A percentile compares a stretch with the other conserved stretches of the same genome.
phyloP scores from a whole-genome alignment of 2,888 invertebrate species.

The Prosapia bicincta region DNA sequence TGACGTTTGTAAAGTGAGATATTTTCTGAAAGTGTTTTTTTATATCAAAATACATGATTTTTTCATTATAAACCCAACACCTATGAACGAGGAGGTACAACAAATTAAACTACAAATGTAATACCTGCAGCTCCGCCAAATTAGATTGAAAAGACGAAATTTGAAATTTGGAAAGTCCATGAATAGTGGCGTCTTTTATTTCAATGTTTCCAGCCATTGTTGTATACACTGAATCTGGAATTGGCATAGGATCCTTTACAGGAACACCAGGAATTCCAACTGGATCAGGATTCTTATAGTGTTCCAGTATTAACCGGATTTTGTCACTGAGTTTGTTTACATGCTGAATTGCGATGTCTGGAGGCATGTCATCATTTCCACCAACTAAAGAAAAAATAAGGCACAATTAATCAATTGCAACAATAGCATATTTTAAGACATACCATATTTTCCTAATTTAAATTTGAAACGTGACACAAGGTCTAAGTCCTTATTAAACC shows the following conservation, averaged over 20 bases:
- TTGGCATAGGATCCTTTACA: slow-evolving; percentile 76
- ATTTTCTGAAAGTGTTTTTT: no score
- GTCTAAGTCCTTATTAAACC: no score
- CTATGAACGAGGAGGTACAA: no score
- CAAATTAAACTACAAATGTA: no score
- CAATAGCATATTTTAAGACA: no score
- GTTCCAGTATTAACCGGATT: slow-evolving; percentile 65
- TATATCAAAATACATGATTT: no score
- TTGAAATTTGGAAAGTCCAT: slow-evolving; percentile 75
- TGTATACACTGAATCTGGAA: slow-evolving; percentile 69
- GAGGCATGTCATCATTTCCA: neutral
- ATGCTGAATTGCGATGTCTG: neutral
- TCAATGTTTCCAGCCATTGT: slow-evolving; percentile 55
- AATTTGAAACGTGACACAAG: no score
- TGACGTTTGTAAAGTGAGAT: no score
- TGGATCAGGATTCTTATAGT: slow-evolving; percentile 75
- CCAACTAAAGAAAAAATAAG: no score
- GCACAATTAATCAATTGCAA: no score
- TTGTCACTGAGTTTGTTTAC: slow-evolving; percentile 49
- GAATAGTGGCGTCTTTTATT: slow-evolving; percentile 65
- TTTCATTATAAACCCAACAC: no score
- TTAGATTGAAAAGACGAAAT: slow-evolving; percentile 68
- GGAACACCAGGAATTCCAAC: slow-evolving; percentile 73
- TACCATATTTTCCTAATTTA: no score
- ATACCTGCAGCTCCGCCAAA: slow-evolving; percentile 69